Evolutionary conservation across 2,888 invertebrate species (phyloP).

Genomic region (Alloscopus bannaensis): DNA sequence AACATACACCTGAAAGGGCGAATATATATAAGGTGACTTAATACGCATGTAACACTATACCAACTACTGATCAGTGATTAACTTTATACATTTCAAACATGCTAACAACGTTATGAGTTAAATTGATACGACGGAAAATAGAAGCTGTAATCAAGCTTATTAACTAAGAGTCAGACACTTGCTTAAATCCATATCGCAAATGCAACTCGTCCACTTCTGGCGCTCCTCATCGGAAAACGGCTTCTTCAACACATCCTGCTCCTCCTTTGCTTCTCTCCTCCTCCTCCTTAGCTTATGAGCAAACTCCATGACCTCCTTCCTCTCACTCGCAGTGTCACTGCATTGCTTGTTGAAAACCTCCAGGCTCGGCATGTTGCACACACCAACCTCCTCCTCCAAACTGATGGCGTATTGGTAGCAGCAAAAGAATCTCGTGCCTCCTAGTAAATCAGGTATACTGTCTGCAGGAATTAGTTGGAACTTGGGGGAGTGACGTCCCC

Average conservation of each 20-base stretch:
- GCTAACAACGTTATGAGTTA: no score
- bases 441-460: neutral
- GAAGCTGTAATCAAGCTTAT: no score
- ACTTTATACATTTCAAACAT: no score
- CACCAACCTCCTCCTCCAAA: neutral
- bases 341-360: neutral
- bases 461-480: neutral
- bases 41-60: no score
- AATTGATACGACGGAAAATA: no score
- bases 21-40: no score
- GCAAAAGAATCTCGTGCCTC: neutral
- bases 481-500: neutral
- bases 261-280: neutral
- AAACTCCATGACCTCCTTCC: neutral
- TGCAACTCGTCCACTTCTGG: neutral
- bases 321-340: neutral
- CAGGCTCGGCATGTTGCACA: neutral
- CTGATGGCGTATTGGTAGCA: neutral
- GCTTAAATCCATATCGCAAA: neutral
- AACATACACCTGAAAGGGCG: no score
- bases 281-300: neutral
- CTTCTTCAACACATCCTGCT: neutral
- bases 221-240: neutral
- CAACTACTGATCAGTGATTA: no score
- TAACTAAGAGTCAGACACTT: no score